Percentiles rank a stretch among this genome's conserved stretches.
These are phyloP conservation scores for human (Homo sapiens) DNA, from an alignment of 2,113 vertebrate genomes.

Conservation along the genomic window DNA sequence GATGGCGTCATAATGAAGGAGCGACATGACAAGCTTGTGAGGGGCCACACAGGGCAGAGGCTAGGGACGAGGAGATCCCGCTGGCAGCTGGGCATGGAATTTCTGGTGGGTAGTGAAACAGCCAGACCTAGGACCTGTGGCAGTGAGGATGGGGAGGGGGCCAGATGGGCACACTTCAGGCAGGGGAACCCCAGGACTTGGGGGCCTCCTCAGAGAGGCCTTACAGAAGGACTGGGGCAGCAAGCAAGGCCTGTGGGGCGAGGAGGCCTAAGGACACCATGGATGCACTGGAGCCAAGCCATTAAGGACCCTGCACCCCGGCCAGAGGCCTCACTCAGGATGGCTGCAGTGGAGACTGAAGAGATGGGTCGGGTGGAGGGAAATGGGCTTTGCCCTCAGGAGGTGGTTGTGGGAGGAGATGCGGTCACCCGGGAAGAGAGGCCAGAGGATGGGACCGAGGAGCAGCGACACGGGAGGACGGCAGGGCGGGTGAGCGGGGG, in stretches of 20 bases:
- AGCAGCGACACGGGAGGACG: no score
- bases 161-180: neutral
- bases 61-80: neutral
- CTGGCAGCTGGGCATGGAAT: no score
- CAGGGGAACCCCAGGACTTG: neutral
- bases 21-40: neutral
- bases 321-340: neutral
- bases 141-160: neutral
- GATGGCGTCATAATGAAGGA: neutral
- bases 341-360: neutral
- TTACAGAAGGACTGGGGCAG: neutral
- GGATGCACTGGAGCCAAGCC: neutral
- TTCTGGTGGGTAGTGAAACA: neutral
- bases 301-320: neutral
- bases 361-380: neutral
- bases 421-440: neutral
- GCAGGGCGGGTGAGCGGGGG: neutral
- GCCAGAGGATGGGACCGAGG: neutral
- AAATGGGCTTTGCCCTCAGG: neutral
- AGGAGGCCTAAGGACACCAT: neutral
- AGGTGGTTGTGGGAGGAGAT: neutral
- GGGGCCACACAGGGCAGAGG: neutral
- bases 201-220: neutral
- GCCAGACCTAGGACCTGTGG: neutral
- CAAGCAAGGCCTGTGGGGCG: neutral